Evolutionary conservation across 2,113 vertebrate genomes (phyloP), one percentile per base, ranked within the genome.

Genomic region (Neofelis nebulosa): DNA sequence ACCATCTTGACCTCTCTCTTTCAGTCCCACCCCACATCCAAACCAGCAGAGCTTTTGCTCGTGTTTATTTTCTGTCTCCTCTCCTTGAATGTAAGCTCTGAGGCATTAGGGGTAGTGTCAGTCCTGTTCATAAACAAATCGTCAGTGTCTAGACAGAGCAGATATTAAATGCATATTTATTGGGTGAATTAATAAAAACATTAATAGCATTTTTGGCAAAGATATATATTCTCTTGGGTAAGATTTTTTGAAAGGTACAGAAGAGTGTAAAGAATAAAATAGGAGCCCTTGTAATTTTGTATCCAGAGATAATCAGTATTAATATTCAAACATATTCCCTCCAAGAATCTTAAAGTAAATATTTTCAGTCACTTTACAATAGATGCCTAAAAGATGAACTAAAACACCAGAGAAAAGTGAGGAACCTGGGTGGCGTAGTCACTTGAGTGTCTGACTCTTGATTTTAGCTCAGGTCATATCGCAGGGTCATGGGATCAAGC

Each of bases 21-120:
- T 48, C 82, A n/a, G 15, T 71, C 65, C 45, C 61, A 86, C 68
- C 57, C 45, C 50, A 90, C 71, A 36, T 69, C 85, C 45, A 78
- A 68, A 41, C 36, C 68, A 81, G 45, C 55, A 41, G 76, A 41
- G 14, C 21, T 84, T 79, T 73, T 84, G 63, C 45, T 36, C 68
- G 23, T 98, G 97, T 98, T 98, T 98, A 97, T 95, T 98, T 98
- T 98, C 97, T 97, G 97, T 98, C 97, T 98, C 92, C 83, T 80
- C 41, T 94, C 31, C 50, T 90, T 92, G 94, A 95, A 74, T 71
- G 79, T 90, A 97, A 96, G 95, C 83, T 74, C 95, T 93, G 92
- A 97, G 52, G 55, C 41, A 96, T 23, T 27, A 74, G 45, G 61
- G 69, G 69, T 89, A n/a, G 19, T 79, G 80, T 71, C 83, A 66